Evolutionary conservation across 2,113 vertebrate species (phyloP), one percentile per base, ranked within the genome.

Genomic region (Heliornis fulica): DNA sequence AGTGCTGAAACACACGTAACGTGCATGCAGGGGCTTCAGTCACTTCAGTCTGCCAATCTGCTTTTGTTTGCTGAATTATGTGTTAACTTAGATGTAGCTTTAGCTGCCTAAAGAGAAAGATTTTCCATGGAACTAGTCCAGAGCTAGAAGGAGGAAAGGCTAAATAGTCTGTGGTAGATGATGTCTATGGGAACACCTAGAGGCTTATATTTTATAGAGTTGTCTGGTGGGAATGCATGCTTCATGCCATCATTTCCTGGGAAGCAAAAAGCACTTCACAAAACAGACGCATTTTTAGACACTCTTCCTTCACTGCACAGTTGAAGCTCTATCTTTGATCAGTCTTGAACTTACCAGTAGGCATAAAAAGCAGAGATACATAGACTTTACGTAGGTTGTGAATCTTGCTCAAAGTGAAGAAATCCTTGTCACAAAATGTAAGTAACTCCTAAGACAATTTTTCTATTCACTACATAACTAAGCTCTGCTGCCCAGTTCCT

Each of bases 151-250:
- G 48, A 91, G n/a, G 63, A 87, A 92, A 91, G 10, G 10, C 53
- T 63, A 57, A 83, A 50, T 34, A 74, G 59, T 74, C 59, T 94
- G 59, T 54, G 71, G 53, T 69, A 81, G 51, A 77, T 78, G 2
- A 50, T 81, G 79, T 89, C 83, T 94, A 36, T 94, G 94, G 83
- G 94, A 97, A 95, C 68, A 96, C 87, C 87, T 92, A 48, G 69
- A 96, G 91, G 92, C 91, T 81, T 89, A 21, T 80, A 70, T 86
- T 93, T 94, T 74, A 85, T 14, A 5, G 11, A 77, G 66, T 57
- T 83, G 54, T 74, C 86, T 78, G 86, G 93, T 92, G 90, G 40
- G 79, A 95, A 91, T 88, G 25, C 22, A 19, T 66, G n/a, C 14
- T 91, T 83, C 38, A 6, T 93, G 57, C 48, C 15, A 57, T 72